Evolutionary conservation across 1,140 invertebrate species (phyloP).

Genomic region (Hyles vespertilio): DNA sequence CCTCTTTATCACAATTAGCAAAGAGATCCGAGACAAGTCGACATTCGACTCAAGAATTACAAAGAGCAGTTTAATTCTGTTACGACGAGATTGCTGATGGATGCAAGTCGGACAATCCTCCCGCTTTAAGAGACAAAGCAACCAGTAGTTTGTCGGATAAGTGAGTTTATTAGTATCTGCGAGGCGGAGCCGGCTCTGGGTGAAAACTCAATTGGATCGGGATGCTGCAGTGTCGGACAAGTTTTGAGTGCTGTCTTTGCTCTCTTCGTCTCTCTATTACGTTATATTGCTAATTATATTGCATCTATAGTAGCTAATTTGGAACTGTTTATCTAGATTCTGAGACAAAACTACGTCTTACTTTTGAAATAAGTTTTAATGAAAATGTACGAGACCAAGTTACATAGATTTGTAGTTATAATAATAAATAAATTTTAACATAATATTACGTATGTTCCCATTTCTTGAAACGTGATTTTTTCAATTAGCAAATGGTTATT

Average conservation of each 20-base stretch:
- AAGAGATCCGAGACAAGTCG: slow-evolving; percentile 43
- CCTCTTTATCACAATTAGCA: slow-evolving; percentile 68
- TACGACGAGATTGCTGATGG: slow-evolving; percentile 53
- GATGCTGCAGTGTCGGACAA: slow-evolving; percentile 27
- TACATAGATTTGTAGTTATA: no score
- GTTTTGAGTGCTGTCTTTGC: slow-evolving; percentile 27
- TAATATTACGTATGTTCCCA: no score
- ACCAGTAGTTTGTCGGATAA: slow-evolving; percentile 47
- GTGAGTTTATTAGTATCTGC: slow-evolving; percentile 50
- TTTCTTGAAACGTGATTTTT: no score
- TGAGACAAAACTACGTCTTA: no score
- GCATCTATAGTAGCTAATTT: no score
- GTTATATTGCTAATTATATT: no score
- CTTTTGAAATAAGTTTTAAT: no score
- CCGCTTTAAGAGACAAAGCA: slow-evolving; percentile 42
- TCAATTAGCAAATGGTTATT: no score
- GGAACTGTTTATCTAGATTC: no score
- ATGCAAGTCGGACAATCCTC: slow-evolving; percentile 55
- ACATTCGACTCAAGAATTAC: slow-evolving; percentile 56
- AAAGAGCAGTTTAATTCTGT: slow-evolving; percentile 58
- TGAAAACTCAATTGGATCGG: slow-evolving; percentile 48
- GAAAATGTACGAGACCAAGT: no score
- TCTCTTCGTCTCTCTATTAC: slow-evolving; percentile 2
- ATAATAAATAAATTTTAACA: no score
- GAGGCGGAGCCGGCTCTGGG: slow-evolving; percentile 22